These are phyloP conservation scores for Nibea coibor DNA, from an alignment of 2,113 vertebrate species.

Conservation along the genomic window DNA sequence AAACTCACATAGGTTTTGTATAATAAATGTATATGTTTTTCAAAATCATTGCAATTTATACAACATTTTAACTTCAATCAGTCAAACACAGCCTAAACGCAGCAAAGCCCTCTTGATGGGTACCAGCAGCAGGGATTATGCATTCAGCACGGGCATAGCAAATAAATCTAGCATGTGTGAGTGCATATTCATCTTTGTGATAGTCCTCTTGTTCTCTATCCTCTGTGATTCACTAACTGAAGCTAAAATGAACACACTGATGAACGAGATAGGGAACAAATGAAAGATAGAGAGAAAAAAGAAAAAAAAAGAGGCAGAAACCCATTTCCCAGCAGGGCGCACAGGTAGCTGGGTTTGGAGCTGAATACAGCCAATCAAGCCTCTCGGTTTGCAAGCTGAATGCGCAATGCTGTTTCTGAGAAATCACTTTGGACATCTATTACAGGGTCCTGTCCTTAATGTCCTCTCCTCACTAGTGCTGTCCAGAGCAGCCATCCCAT, in stretches of 20 bases:
- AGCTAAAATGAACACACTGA: conserved; percentile 9
- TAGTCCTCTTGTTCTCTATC: neutral
- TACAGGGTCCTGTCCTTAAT: conserved; percentile 38
- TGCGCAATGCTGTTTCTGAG: conserved; percentile 38
- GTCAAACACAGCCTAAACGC: neutral
- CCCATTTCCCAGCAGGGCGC: conserved; percentile 52
- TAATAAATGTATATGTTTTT: neutral
- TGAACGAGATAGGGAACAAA: neutral
- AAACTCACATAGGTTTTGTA: neutral
- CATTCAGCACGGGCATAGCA: neutral
- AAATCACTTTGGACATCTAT: conserved; percentile 62
- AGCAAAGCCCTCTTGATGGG: neutral
- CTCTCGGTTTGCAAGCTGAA: conserved; percentile 51
- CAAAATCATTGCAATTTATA: neutral
- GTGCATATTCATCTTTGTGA: conserved; percentile 5
- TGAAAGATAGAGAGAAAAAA: neutral
- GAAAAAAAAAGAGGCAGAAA: neutral
- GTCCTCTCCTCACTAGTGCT: conserved; percentile 21
- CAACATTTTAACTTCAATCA: neutral
- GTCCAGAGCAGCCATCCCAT: conserved; percentile 35
- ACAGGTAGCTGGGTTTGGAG: conserved; percentile 36
- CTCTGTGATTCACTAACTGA: conserved; percentile 13
- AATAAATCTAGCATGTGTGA: neutral
- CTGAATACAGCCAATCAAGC: conserved; percentile 42
- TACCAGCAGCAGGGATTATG: neutral